Base-by-base conservation (phyloP, 2,888 invertebrate genomes). In the Drosophila algonquin region DNA sequence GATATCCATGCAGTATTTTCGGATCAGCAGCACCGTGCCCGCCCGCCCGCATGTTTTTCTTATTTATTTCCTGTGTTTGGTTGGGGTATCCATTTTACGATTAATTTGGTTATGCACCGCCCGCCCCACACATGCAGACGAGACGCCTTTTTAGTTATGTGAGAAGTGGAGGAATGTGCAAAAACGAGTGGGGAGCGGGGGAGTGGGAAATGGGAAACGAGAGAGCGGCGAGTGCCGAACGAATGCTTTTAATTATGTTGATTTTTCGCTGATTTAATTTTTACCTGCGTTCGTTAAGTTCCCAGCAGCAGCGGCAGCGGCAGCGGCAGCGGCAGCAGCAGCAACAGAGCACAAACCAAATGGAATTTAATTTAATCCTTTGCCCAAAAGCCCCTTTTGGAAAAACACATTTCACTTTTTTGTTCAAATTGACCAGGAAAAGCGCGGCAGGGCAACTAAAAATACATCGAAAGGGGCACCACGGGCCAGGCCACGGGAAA, bases 351-450 rank as follows among this genome's bases (percentile, higher is more conserved):
- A 50, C 63, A 77, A 75, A 63, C 73, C 78, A 63, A 85, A 76
- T 72, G 77, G 80, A 85, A 82, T 82, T 82, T 82, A 85, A 85
- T 82, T 82, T 82, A 82, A 82, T 82, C 81, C 85, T 82, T 82
- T 16, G 45, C 32, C 30, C 18, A n/a, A 68, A 56, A 68, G 40
- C 40, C 40, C 40, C 40, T 40, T 40, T 40, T 40, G 40, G 7
- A 53, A 56, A 68, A 35, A 54, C 40, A 54, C 40, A 59, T 45
- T 45, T 51, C 21, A 16, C 45, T 61, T 63, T 30, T 65, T 35
- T 54, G 63, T 48, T 63, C 63, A 44, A 65, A 64, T 55, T 55
- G 65, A 55, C 54, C 64, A 30, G 48, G 44, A 65, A 62, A 64
- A 55, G 45, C 65, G 53, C 65, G 53, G 18, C 32, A 18, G n/a